Base-by-base conservation (phyloP, 2,888 invertebrate species). In the Diadegma fenestrale region DNA sequence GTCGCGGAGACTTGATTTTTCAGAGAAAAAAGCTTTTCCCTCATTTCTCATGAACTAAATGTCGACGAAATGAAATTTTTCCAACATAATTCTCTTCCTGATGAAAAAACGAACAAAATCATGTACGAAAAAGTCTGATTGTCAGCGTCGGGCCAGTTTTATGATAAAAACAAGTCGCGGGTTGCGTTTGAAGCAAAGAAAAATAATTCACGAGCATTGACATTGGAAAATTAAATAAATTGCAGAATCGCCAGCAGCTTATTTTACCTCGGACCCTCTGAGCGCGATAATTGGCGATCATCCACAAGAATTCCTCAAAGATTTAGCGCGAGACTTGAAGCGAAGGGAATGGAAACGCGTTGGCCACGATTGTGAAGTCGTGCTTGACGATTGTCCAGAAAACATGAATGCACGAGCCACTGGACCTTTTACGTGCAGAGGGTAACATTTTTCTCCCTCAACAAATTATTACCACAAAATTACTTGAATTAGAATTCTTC, bases 321-420 rank as follows among this genome's bases (percentile, higher is more conserved):
- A 96, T 72, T 93, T 96, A 88, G 90, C 91, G 2, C 93, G 94
- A 82, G 95, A 96, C 89, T 93, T 96, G 1, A 93, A 95, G 75
- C 94, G 94, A 89, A 92, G 94, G 58, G 95, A 95, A 82, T 95
- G 95, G 94, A 95, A 96, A 87, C 93, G 94, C 41, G 89, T 95
- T 8, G 94, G 95, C 22, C 93, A 94, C 33, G 96, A 96, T 89
- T 95, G 95, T 89, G 96, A 97, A 91, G 94, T 96, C 41, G 95
- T 97, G 69, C 94, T 96, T 84, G 95, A 96, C 89, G 97, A 97
- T 92, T 94, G 96, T 88, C 97, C 97, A 8, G 94, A 95, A 84
- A 93, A 94, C 82, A 94, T 95, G n/a, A 95, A 95, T 81, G 69
- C 73, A 33, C 33, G 75, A 77, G 91, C 90, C n/a, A 86, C 87